Conservation (phyloP, 2,113 vertebrate genomes). For the Dryoscopus gambensis region DNA sequence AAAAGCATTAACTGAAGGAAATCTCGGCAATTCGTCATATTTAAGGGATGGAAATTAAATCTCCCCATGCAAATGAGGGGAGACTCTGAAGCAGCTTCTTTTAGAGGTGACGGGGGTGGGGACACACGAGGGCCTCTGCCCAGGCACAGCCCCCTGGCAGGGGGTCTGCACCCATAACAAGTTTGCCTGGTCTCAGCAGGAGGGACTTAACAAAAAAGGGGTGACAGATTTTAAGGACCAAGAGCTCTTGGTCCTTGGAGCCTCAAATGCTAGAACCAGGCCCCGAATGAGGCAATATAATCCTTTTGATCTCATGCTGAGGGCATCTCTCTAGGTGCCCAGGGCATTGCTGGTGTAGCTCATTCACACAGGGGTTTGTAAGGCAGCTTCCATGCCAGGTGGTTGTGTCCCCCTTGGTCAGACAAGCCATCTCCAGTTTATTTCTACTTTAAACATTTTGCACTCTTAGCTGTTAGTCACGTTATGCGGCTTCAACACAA, state of each 20-base stretch:
- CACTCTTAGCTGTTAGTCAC: not conserved
- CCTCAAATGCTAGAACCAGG: not conserved
- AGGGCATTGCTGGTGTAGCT: not conserved
- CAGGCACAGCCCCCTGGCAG: not conserved
- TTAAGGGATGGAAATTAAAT: conserved; percentile 98
- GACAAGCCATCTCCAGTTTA: not conserved
- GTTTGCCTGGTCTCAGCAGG: not conserved
- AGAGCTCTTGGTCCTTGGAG: not conserved
- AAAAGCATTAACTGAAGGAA: conserved; percentile 99
- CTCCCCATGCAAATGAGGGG: conserved; percentile 82
- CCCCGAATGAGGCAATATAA: fast-evolving
- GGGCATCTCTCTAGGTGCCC: fast-evolving
- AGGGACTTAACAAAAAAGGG: not conserved
- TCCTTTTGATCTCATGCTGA: not conserved
- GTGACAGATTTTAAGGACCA: not conserved
- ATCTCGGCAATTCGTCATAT: conserved; percentile 98
- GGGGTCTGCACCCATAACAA: fast-evolving
- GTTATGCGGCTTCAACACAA: fast-evolving
- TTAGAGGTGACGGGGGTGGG: conserved; percentile 70
- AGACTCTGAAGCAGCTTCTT: conserved; percentile 61
- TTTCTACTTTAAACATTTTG: not conserved
- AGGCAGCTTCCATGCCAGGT: not conserved
- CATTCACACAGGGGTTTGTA: not conserved
- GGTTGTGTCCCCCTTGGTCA: not conserved
- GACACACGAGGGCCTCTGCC: not conserved